Evolutionary conservation across 2,113 vertebrate genomes (phyloP).

Genomic region (Loxodonta africana): DNA sequence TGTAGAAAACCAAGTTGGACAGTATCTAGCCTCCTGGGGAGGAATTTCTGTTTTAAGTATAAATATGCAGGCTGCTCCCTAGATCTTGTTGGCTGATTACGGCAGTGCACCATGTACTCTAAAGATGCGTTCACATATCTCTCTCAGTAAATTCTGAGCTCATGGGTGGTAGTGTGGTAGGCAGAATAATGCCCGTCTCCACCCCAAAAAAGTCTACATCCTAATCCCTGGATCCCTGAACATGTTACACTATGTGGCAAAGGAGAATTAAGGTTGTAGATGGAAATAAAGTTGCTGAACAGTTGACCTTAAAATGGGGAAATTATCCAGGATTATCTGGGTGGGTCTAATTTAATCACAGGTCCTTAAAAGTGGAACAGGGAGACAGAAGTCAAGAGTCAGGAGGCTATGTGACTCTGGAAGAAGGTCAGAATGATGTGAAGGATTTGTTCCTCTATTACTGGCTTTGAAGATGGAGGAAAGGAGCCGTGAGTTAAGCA

Average conservation of each 20-base stretch:
- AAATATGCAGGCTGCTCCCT: not conserved
- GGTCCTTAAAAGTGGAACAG: not conserved
- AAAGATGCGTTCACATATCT: not conserved
- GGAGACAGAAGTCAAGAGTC: not conserved
- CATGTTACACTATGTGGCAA: not conserved
- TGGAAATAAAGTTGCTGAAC: not conserved
- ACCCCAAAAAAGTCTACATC: not conserved
- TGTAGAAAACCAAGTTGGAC: not conserved
- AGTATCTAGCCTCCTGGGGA: not conserved
- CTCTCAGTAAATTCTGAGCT: constrained; percentile 7
- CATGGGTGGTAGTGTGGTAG: not conserved
- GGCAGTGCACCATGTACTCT: too few species aligned
- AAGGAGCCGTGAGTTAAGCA: not conserved
- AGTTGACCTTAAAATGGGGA: not conserved
- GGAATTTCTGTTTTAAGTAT: not conserved
- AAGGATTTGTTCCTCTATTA: not conserved
- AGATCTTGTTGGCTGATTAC: not conserved
- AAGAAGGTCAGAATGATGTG: not conserved
- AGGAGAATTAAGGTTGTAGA: not conserved
- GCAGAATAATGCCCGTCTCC: not conserved
- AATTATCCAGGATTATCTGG: not conserved
- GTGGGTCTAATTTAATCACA: not conserved
- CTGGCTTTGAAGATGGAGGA: not conserved
- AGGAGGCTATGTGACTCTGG: not conserved
- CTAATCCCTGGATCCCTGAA: not conserved